These are phyloP conservation scores for Myocastor coypus DNA, from an alignment of 2,113 vertebrate genomes.

Conservation along the genomic window DNA sequence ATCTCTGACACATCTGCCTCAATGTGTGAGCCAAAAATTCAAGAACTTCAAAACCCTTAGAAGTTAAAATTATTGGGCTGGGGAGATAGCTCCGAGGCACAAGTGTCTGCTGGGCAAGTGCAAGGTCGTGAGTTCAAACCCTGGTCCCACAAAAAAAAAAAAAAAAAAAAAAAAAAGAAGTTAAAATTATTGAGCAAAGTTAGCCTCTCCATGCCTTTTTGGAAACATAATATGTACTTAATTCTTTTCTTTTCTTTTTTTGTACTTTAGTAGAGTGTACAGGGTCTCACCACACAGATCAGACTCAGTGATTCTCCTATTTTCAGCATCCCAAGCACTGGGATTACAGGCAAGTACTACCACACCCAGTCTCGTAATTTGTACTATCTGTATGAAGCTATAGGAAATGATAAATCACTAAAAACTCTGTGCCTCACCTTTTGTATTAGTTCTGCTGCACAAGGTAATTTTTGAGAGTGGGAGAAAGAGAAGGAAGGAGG, in stretches of 20 bases:
- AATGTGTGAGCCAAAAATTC: conserved; percentile 7
- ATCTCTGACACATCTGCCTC: neutral
- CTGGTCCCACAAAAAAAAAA: too few relatives aligned
- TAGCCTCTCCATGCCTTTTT: neutral
- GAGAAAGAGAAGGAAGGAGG: neutral
- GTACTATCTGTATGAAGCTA: neutral
- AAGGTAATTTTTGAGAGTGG: neutral
- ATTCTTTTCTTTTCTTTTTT: too few relatives aligned
- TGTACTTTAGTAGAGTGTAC: too few relatives aligned
- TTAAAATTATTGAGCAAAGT: neutral
- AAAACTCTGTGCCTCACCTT: neutral
- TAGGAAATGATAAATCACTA: neutral
- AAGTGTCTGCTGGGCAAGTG: too few relatives aligned
- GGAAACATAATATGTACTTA: conserved; percentile 5
- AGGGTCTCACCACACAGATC: too few relatives aligned
- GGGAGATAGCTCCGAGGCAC: too few relatives aligned
- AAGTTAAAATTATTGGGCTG: neutral
- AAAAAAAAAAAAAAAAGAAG: too few relatives aligned
- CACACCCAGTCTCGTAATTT: neutral
- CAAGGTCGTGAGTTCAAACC: too few relatives aligned
- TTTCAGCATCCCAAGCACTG: too few relatives aligned
- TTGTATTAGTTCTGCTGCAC: conserved; percentile 16
- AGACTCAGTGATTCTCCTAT: too few relatives aligned
- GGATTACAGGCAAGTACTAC: too few relatives aligned
- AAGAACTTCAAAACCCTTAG: neutral